Percentiles rank a stretch among this genome's conserved stretches.
Evolutionary conservation across 1,140 invertebrate genomes (phyloP).

Genomic region (Acromyrmex heyeri): DNA sequence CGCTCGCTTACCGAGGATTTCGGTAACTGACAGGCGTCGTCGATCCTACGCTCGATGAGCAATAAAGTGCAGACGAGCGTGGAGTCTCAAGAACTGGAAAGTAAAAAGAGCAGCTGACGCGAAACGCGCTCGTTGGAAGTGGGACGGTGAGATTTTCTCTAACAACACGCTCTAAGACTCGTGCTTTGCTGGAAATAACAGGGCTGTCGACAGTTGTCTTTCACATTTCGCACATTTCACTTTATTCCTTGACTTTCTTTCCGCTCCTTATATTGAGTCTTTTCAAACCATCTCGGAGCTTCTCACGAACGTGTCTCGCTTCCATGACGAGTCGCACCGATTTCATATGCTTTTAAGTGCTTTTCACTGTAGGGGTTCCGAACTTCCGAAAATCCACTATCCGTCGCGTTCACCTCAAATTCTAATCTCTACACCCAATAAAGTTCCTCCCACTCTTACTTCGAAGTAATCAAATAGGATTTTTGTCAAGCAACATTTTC

Average conservation of each 20-base stretch:
- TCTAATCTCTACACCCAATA: neutral
- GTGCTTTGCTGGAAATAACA: conserved; percentile 60
- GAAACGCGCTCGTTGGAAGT: conserved; percentile 25
- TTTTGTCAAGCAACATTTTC: neutral
- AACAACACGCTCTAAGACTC: conserved; percentile 49
- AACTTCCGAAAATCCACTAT: conserved; percentile 66
- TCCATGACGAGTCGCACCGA: conserved; percentile 57
- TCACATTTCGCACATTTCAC: neutral
- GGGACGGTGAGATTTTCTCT: conserved; percentile 40
- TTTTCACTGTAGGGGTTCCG: conserved; percentile 78
- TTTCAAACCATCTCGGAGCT: conserved; percentile 21
- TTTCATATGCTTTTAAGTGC: conserved; percentile 82
- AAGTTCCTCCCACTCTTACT: conserved; percentile 21
- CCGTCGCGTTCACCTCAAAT: neutral
- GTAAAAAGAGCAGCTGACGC: conserved; percentile 47
- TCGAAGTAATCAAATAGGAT: neutral
- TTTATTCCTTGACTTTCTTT: neutral
- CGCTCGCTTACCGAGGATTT: neutral
- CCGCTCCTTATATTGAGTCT: neutral
- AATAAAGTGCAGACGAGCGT: neutral
- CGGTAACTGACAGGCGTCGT: conserved; percentile 1
- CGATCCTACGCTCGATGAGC: neutral
- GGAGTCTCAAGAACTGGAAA: conserved; percentile 5
- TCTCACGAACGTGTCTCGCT: conserved; percentile 47
- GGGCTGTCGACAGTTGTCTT: conserved; percentile 49